Evolutionary conservation across 2,797 vertebrate species (phyloP), one percentile per base, ranked within the genome.

Genomic region (Erpetoichthys calabaricus): DNA sequence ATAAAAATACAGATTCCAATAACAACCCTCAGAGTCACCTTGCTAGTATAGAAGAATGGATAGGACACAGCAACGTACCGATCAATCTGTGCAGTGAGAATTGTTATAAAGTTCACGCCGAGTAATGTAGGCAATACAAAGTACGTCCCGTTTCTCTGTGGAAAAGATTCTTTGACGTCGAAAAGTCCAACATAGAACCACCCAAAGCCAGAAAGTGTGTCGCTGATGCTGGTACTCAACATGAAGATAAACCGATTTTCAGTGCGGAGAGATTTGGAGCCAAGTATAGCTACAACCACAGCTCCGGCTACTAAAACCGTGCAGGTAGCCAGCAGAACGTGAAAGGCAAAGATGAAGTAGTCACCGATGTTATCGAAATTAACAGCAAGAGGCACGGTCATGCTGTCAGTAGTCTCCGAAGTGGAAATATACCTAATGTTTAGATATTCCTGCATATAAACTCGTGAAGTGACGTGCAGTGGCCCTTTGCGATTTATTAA

Each of bases 1-100:
- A 81, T 84, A 45, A 84, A 77, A 3, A 61, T 68, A n/a, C 86
- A 86, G 1, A 74, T 69, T 0, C 59, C 64, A 3, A 86, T 58
- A 3, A 86, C 79, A 0, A 71, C 51, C 1, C 59, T 59, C 3
- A 78, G 65, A 0, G 77, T 68, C 6, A 87, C 66, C 68, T 57
- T 75, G 44, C 80, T 80, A 53, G 68, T 71, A 65, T 86, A 86
- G n/a, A 86, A 84, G 72, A 86, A 89, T 0, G 86, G 86, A 4
- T 81, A 74, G 25, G 76, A 81, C 57, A 89, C 80, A 0, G 86
- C 85, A 46, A 86, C 63, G 69, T 88, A 87, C 3, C 83, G 76
- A 59, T 89, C 86, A 46, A 86, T 78, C 72, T 88, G 86, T 1
- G 86, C 84, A 44, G 86, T 86, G 5, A 89, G 70, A 67, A 89